Percentiles rank a stretch among this genome's conserved stretches.
phyloP scores from a whole-genome alignment of 1,140 invertebrate genomes.

The Zaprionus davidi region DNA sequence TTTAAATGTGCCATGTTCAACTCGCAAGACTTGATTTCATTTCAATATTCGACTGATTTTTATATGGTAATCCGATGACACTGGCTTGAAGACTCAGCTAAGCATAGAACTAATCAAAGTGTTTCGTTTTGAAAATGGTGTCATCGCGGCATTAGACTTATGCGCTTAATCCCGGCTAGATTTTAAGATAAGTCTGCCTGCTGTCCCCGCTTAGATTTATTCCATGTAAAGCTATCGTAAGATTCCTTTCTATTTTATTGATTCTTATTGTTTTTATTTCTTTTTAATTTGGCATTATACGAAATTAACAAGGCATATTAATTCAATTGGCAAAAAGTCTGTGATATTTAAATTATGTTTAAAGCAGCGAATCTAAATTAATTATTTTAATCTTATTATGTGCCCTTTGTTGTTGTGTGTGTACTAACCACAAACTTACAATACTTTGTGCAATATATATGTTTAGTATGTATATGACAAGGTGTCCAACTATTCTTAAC shows the following conservation, averaged over 20 bases:
- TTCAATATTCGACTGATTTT: conserved; percentile 70
- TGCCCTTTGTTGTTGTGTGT: conserved; percentile 50
- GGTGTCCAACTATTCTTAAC: conserved; percentile 58
- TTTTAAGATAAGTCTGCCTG: conserved; percentile 29
- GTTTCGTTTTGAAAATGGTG: conserved; percentile 4
- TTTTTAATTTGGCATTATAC: conserved; percentile 49
- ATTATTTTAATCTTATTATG: conserved; percentile 50
- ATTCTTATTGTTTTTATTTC: conserved; percentile 7
- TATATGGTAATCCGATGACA: conserved; percentile 34
- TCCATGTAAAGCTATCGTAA: conserved; percentile 4
- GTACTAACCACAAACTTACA: conserved; percentile 38
- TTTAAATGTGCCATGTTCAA: conserved; percentile 69
- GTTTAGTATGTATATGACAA: conserved; percentile 48
- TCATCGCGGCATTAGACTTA: conserved; percentile 44
- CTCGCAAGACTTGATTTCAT: conserved; percentile 73
- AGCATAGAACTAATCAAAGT: conserved; percentile 4
- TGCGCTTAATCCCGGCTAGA: conserved; percentile 37
- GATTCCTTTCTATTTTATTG: conserved; percentile 12
- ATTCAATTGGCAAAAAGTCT: conserved; percentile 80
- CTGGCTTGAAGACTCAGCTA: conserved; percentile 8
- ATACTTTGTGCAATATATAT: conserved; percentile 66
- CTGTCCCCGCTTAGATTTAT: background rate
- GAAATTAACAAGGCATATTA: conserved; percentile 71
- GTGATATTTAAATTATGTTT: conserved; percentile 80
- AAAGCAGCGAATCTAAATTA: conserved; percentile 61